Evolutionary conservation across 2,888 invertebrate genomes (phyloP).

Genomic region (Cantharis lateralis): DNA sequence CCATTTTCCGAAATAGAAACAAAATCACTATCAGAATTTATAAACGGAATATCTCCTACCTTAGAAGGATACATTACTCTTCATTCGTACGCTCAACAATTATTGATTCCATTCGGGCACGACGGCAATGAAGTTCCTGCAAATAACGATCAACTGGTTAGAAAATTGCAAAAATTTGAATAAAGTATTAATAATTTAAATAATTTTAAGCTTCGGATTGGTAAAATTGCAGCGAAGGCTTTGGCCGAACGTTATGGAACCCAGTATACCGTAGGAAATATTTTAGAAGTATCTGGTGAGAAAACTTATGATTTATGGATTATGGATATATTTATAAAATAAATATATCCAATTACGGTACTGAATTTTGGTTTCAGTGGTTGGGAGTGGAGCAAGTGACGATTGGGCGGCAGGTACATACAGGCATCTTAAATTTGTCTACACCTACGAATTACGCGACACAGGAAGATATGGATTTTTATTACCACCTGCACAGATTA

Average conservation of each 20-base stretch:
- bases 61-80: constrained; percentile 70
- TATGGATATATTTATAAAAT: too few relatives aligned
- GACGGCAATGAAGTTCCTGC: constrained; percentile 60
- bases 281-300: too few relatives aligned
- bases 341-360: too few relatives aligned
- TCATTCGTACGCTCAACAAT: constrained; percentile 74
- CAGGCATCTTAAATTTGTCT: constrained; percentile 63
- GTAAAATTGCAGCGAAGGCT: constrained; percentile 34
- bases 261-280: constrained; percentile 3
- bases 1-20: constrained; percentile 76
- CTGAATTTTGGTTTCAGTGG: constrained; percentile 52
- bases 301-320: too few relatives aligned
- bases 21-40: constrained; percentile 59
- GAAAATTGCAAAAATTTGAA: constrained; percentile 31
- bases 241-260: constrained; percentile 53
- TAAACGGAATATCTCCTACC: constrained; percentile 55
- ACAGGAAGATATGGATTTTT: constrained; percentile 53
- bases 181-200: background rate
- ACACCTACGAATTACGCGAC: constrained; percentile 71
- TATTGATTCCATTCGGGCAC: constrained; percentile 74
- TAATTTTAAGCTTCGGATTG: constrained; percentile 6
- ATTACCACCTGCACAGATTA: constrained; percentile 67
- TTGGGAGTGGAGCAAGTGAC: constrained; percentile 64
- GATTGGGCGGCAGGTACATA: constrained; percentile 73
- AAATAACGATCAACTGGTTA: constrained; percentile 64